Evolutionary conservation across 2,113 vertebrate genomes (phyloP), one percentile per base, ranked within the genome.

Genomic region (Channa argus): DNA sequence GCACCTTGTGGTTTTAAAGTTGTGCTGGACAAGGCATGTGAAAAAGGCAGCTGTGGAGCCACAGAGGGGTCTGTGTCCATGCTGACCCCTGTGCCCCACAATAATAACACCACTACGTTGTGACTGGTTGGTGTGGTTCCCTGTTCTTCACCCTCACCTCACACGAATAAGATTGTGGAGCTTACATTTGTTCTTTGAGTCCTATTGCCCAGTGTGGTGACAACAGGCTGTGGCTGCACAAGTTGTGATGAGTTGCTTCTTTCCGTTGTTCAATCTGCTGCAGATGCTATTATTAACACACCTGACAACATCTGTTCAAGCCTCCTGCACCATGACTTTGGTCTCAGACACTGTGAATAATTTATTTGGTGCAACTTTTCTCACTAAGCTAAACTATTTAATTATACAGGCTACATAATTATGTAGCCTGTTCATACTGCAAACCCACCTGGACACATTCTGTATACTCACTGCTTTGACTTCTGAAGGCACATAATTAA

Each of bases 261-360:
- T 24, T 3, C 51, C 9, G 15, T 4, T 39, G 36, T 45, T 45
- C 33, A 60, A 37, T 3, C 34, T 6, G 12, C 56, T 11, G 5
- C 39, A 67, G 4, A n/a, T 12, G 53, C 65, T 53, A 5, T 53
- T 51, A n/a, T 24, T 24, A 24, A 24, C 24, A 24, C 24, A 24
- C 24, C 3, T 8, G 10, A 36, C 34, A 37, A 11, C 55, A 63
- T 67, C 52, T 66, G 38, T 24, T 24, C 24, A 41, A n/a, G 5
- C 60, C 34, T 41, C 0, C 24, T 41, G 49, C 8, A 2, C 36
- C 37, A 47, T 47, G 1, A 3, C 11, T 38, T 61, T 37, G 66
- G 24, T 8, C 5, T 9, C 9, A 60, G 24, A 74, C 47, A 6
- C 54, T 43, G 8, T 66, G 36, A 78, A 78, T 81, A 34, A 71